phyloP scores from a whole-genome alignment of 2,113 vertebrate species.

The Silurus asotus region DNA sequence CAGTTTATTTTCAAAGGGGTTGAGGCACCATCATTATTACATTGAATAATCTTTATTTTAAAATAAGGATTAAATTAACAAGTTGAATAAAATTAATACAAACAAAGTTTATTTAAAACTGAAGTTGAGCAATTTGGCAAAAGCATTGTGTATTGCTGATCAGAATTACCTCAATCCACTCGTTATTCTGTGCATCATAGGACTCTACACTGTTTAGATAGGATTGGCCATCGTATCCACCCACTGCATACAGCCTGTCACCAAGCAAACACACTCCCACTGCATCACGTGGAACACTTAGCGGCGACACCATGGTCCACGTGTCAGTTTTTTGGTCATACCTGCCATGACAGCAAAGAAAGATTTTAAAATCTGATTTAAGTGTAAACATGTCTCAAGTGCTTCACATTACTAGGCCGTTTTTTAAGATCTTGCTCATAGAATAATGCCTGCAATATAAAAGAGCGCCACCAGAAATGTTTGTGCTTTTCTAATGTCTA shows the following conservation, averaged over 20 bases:
- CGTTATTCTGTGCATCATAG: constrained; percentile 92
- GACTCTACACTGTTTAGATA: constrained; percentile 93
- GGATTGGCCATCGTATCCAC: constrained; percentile 90
- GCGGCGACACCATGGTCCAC: constrained; percentile 90
- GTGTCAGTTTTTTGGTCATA: constrained; percentile 93
- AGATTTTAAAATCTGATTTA: not conserved
- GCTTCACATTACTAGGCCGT: not conserved
- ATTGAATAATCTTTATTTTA: not conserved
- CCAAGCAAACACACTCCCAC: constrained; percentile 90
- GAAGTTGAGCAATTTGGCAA: not conserved
- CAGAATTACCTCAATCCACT: constrained; percentile 90
- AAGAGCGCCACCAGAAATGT: not conserved
- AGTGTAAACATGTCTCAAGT: not conserved
- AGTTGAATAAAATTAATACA: not conserved
- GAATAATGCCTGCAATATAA: not conserved
- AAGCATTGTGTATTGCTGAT: not conserved
- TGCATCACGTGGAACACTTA: constrained; percentile 88
- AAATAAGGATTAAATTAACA: not conserved
- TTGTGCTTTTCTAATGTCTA: too few relatives aligned
- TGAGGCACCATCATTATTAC: not conserved
- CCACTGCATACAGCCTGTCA: constrained; percentile 88
- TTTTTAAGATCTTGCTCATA: not conserved
- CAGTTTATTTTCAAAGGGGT: not conserved
- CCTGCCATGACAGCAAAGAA: constrained; percentile 64
- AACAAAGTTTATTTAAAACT: not conserved